Evolutionary conservation across 2,113 vertebrate species (phyloP).

Genomic region (Cheilinus undulatus): DNA sequence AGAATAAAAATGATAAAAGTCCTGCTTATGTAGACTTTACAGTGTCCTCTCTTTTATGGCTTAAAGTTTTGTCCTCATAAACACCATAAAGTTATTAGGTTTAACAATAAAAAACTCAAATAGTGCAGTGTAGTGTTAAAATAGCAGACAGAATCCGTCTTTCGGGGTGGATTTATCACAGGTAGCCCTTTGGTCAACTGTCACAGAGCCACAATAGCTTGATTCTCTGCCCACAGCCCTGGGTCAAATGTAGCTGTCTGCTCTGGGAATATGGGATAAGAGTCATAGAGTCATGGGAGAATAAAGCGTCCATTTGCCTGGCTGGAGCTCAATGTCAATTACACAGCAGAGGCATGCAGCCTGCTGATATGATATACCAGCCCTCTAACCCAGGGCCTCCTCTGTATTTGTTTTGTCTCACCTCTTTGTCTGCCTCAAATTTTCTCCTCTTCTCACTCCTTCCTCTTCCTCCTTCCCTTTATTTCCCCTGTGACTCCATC

Average conservation of each 20-base stretch:
- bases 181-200: constrained; percentile 4
- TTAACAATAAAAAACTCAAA: too few species aligned
- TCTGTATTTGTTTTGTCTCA: constrained; percentile 64
- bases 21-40: too few species aligned
- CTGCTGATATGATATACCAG: constrained; percentile 72
- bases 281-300: constrained; percentile 50
- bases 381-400: constrained; percentile 59
- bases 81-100: too few species aligned
- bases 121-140: neutral
- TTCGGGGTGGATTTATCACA: constrained; percentile 1
- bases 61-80: too few species aligned
- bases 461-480: constrained; percentile 49
- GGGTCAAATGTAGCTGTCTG: constrained; percentile 50
- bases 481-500: constrained; percentile 66
- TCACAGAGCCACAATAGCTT: neutral
- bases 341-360: constrained; percentile 62
- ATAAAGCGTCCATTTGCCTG: constrained; percentile 63
- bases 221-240: constrained; percentile 18
- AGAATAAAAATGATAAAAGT: too few species aligned
- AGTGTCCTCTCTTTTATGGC: too few species aligned
- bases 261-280: constrained; percentile 35
- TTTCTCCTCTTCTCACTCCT: constrained; percentile 23
- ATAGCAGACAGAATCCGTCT: constrained; percentile 1
- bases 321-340: constrained; percentile 70
- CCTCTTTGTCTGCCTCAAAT: constrained; percentile 64